Percentiles rank a stretch among this genome's conserved stretches.
Evolutionary conservation across 2,113 vertebrate species (phyloP).

Genomic region (Holacanthus passer): DNA sequence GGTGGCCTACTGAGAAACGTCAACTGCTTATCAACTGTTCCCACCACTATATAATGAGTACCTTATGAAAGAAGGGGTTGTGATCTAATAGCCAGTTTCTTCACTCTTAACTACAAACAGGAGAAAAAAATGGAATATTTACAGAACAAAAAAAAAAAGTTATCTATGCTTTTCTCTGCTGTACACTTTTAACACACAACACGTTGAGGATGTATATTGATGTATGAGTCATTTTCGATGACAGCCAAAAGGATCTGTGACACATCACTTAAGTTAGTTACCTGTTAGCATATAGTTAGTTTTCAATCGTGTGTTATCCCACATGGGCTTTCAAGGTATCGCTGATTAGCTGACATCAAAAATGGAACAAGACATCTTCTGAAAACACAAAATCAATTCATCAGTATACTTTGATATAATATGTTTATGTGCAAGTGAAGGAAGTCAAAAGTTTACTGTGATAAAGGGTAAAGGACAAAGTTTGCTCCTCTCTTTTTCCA

Average conservation of each 20-base stretch:
- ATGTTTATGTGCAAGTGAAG: no score
- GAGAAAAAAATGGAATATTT: neutral
- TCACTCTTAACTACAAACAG: neutral
- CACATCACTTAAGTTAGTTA: neutral
- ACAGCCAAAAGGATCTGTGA: neutral
- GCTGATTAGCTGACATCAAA: no score
- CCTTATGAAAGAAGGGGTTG: neutral
- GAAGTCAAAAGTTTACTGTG: neutral
- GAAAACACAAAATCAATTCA: neutral
- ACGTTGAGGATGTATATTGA: neutral
- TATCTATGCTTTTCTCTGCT: no score
- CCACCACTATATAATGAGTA: conserved; percentile 15
- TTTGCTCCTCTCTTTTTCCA: neutral
- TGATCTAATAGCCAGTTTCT: conserved; percentile 28
- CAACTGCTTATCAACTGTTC: conserved; percentile 29
- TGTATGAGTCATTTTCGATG: neutral
- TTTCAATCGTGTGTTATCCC: no score
- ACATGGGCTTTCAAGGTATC: no score
- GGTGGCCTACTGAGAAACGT: conserved; percentile 36
- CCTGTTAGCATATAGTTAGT: no score
- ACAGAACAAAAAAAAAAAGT: neutral
- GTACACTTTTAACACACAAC: neutral
- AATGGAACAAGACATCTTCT: neutral
- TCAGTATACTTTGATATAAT: no score
- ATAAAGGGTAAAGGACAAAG: neutral